phyloP scores from a whole-genome alignment of 1,140 invertebrate genomes.

The Lordiphosa mommai region DNA sequence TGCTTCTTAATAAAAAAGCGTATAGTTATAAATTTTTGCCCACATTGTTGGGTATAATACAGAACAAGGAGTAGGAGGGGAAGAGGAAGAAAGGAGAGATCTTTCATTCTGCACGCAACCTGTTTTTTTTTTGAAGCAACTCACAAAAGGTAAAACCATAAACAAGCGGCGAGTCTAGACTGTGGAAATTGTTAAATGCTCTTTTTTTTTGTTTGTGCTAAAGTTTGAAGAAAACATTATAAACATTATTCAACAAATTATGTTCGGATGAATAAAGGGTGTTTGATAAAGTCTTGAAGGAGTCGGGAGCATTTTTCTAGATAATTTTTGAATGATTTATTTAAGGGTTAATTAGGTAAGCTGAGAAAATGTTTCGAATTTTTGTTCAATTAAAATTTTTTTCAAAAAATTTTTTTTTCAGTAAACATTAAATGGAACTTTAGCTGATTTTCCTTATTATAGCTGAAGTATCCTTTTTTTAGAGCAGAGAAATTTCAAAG shows the following conservation, averaged over 20 bases:
- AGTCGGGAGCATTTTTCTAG: no score
- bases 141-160: slow-evolving; percentile 62
- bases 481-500: not conserved
- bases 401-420: no score
- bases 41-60: not conserved
- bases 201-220: slow-evolving; percentile 26
- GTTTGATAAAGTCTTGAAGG: no score
- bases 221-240: slow-evolving; percentile 42
- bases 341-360: no score
- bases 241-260: slow-evolving; percentile 26
- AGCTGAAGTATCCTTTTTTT: no score
- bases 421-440: no score
- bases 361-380: no score
- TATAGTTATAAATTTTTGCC: slow-evolving; percentile 73
- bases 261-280: not conserved
- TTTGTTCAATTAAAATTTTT: no score
- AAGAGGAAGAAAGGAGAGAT: slow-evolving; percentile 2
- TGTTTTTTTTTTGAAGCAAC: slow-evolving; percentile 8
- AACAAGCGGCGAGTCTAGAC: slow-evolving; percentile 64
- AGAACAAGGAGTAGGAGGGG: not conserved
- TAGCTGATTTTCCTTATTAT: no score
- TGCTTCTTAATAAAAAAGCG: slow-evolving; percentile 58
- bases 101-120: slow-evolving; percentile 56
- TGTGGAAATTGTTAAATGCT: slow-evolving; percentile 45
- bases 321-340: no score